Evolutionary conservation across 2,888 invertebrate species (phyloP).

Genomic region (Oxytorus armatus): DNA sequence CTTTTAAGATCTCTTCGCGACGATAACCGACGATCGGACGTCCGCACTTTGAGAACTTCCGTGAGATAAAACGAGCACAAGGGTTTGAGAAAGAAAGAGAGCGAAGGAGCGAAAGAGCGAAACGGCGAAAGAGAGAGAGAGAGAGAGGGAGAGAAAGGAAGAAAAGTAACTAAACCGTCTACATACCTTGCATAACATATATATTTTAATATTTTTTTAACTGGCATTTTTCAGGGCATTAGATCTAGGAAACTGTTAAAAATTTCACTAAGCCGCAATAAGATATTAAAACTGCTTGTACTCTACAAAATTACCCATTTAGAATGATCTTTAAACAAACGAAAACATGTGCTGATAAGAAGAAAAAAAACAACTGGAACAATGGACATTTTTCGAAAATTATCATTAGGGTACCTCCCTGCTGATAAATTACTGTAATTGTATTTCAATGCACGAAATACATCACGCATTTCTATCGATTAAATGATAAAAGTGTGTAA

Average conservation of each 20-base stretch:
- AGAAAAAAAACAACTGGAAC: too few species aligned
- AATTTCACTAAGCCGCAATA: too few species aligned
- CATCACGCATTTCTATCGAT: too few species aligned
- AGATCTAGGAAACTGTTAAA: background rate
- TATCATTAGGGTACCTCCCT: background rate
- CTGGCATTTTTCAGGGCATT: background rate
- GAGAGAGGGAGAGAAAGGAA: background rate
- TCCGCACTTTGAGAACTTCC: constrained; percentile 58
- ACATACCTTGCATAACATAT: background rate
- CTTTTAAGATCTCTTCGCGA: constrained; percentile 47
- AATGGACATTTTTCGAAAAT: too few species aligned
- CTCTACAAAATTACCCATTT: too few species aligned
- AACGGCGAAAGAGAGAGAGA: constrained; percentile 1
- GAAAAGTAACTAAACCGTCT: constrained; percentile 1
- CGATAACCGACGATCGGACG: constrained; percentile 56
- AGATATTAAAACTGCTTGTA: too few species aligned
- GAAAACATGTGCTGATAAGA: too few species aligned
- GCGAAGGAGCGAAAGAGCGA: too few species aligned
- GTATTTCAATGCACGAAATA: too few species aligned
- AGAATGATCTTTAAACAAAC: too few species aligned
- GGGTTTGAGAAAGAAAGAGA: background rate
- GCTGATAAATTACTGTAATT: background rate
- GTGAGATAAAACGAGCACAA: constrained; percentile 42
- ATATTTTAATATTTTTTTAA: background rate
- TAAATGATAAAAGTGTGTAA: too few species aligned